Evolutionary conservation across 1,140 invertebrate species (phyloP).

Genomic region (Drosophila murphyi): DNA sequence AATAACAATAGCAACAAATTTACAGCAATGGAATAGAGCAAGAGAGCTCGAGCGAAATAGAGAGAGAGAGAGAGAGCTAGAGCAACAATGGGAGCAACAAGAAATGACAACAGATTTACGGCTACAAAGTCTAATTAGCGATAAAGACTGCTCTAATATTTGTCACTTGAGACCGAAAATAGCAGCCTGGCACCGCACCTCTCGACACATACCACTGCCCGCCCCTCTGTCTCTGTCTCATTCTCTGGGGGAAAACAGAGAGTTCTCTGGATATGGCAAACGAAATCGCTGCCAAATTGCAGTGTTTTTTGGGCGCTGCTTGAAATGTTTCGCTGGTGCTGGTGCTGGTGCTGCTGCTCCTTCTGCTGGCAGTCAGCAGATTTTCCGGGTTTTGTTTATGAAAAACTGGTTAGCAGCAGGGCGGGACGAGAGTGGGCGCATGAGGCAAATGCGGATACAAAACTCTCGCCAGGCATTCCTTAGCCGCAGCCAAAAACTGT

Average conservation of each 20-base stretch:
- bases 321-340: constrained; percentile 58
- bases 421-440: neutral
- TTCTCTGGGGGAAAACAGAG: neutral
- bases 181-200: constrained; percentile 8
- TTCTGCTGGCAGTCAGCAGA: constrained; percentile 75
- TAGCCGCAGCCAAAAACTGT: constrained; percentile 31
- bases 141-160: constrained; percentile 83
- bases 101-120: constrained; percentile 81
- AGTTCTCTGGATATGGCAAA: constrained; percentile 31
- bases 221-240: neutral
- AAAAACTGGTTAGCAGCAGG: constrained; percentile 58
- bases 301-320: constrained; percentile 39
- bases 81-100: constrained; percentile 34
- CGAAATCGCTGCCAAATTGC: constrained; percentile 78
- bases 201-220: neutral
- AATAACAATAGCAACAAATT: constrained; percentile 25
- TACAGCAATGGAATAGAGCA: constrained; percentile 10
- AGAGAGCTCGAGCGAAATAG: neutral
- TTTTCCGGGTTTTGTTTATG: constrained; percentile 78
- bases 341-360: constrained; percentile 23
- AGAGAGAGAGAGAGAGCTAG: neutral
- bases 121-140: constrained; percentile 82
- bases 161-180: constrained; percentile 81
- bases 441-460: constrained; percentile 5
- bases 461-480: constrained; percentile 28